Conservation (phyloP, 2,113 vertebrate genomes). For the Lichenostomus cassidix region DNA sequence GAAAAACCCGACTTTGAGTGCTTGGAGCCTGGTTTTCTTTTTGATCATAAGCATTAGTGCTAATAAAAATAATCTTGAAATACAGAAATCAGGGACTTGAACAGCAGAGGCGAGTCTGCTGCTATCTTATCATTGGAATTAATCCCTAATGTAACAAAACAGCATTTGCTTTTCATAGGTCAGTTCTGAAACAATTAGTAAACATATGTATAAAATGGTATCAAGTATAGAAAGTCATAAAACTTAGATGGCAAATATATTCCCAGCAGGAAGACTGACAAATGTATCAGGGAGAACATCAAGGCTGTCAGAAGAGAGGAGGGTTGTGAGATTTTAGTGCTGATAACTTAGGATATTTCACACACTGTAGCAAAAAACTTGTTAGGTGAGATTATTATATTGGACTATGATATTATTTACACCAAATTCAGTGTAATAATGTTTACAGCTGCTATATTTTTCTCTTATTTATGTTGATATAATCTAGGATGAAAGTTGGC, state of each 20-base stretch:
- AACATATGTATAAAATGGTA: neutral
- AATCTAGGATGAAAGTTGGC: neutral
- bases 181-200: neutral
- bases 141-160: neutral
- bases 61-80: neutral
- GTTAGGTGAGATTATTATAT: neutral
- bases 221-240: neutral
- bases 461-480: neutral
- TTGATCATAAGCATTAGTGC: neutral
- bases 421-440: neutral
- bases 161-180: neutral
- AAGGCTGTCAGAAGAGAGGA: neutral
- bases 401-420: neutral
- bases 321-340: neutral
- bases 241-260: neutral
- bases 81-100: neutral
- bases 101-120: neutral
- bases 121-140: neutral
- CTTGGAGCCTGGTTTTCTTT: neutral
- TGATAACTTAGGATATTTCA: neutral
- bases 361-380: neutral
- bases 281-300: neutral
- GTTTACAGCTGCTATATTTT: neutral
- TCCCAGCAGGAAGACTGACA: neutral
- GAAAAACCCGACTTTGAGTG: neutral